Base-by-base conservation (phyloP, 2,113 vertebrate species). In the Philantomba maxwellii region DNA sequence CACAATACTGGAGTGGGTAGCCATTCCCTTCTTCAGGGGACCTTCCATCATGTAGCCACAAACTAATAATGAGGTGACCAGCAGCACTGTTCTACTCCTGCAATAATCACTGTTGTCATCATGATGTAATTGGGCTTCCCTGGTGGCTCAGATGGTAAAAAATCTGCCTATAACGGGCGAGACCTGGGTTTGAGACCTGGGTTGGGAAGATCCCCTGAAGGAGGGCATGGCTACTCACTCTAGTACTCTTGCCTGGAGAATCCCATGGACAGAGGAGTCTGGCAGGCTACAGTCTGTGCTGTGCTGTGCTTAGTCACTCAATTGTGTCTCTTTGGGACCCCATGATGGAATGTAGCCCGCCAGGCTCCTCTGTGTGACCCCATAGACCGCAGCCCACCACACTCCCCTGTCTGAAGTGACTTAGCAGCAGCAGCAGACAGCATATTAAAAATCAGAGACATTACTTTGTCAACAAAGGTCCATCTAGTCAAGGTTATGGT, bases 101-200 rank as follows among this genome's bases (percentile, higher is more conserved):
- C 5, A 51, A 12, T 14, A 21, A 51, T 55, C 39, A 66, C 17
- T 77, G 33, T 28, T 47, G 9, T 49, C 25, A 16, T 26, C n/a
- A 85, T 4, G 58, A 60, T 25, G 33, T 36, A 25, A 89, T 3
- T 11, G n/a, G 9, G 17, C 64, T 70, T 36, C 64, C n/a, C 17
- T 36, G 64, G 64, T 36, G 9, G 17, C n/a, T 70, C n/a, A 36
- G 64, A 21, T 21, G 33, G 64, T 70, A 6, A 70, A 70, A n/a
- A 36, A 36, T 36, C 17, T 0, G 0, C 17, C 64, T 70, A 11
- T 70, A 70, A 11, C 21, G n/a, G 4, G 9, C 0, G 4, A 70
- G n/a, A 70, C 64, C n/a, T 36, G 64, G 30, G 64, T 66, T 36
- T 0, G 1, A 66, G 2, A 16, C 16, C 17, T 21, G 64, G n/a